These are phyloP conservation scores for Tetragnatha versicolor DNA, from an alignment of 1,140 invertebrate species.

Conservation along the genomic window DNA sequence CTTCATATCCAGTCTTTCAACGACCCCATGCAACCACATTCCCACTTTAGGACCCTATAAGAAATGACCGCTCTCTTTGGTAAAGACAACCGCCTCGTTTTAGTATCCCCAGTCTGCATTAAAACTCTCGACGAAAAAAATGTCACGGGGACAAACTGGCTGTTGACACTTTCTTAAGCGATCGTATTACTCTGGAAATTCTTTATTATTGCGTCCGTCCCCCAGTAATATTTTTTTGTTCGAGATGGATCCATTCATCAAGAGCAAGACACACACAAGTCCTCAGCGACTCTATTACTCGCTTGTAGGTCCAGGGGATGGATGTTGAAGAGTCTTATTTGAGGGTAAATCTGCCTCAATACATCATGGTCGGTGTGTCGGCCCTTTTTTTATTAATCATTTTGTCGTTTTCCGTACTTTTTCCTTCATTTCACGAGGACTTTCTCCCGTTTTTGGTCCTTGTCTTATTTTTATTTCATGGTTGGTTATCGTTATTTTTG, in stretches of 20 bases:
- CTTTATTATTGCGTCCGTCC: background rate
- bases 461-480: too few relatives aligned
- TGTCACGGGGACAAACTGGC: background rate
- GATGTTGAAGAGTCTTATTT: background rate
- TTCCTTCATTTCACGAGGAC: background rate
- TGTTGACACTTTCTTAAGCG: slow-evolving; percentile 7
- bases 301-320: background rate
- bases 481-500: too few relatives aligned
- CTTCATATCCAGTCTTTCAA: too few relatives aligned
- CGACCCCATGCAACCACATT: too few relatives aligned
- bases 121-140: background rate
- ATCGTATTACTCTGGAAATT: background rate
- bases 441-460: too few relatives aligned
- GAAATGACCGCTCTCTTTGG: too few relatives aligned
- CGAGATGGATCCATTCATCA: slow-evolving; percentile 10
- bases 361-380: background rate
- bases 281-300: slow-evolving; percentile 27
- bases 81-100: too few relatives aligned
- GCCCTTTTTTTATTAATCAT: background rate
- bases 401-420: background rate
- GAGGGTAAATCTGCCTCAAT: slow-evolving; percentile 24
- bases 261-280: slow-evolving; percentile 6
- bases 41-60: too few relatives aligned
- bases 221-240: background rate
- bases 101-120: too few relatives aligned